Conservation (phyloP, 2,113 vertebrate species). For the Entomyzon cyanotis region DNA sequence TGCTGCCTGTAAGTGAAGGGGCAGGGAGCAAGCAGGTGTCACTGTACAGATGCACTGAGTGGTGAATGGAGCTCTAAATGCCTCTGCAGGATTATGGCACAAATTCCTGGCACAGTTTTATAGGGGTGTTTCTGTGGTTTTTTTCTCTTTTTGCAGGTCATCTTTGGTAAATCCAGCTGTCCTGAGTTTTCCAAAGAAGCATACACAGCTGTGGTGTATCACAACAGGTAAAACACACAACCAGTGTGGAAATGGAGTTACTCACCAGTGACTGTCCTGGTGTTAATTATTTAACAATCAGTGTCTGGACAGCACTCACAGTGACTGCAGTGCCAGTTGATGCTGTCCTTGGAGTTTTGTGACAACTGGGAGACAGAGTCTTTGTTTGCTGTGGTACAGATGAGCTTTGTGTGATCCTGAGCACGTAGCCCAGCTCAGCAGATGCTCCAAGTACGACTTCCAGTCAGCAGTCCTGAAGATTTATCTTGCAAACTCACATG, state of each 20-base stretch:
- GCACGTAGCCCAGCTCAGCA: not conserved
- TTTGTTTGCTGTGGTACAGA: not conserved
- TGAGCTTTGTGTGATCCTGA: not conserved
- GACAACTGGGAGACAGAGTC: not conserved
- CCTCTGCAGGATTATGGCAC: not conserved
- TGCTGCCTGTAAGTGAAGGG: not conserved
- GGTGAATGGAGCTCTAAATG: not conserved
- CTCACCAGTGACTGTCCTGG: not conserved
- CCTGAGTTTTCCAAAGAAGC: conserved; percentile 95
- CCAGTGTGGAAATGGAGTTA: not conserved
- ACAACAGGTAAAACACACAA: conserved; percentile 87
- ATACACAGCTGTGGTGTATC: conserved; percentile 96
- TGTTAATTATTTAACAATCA: not conserved
- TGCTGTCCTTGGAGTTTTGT: not conserved
- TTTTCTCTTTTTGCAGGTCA: conserved; percentile 80
- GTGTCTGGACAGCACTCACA: not conserved
- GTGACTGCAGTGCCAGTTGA: not conserved
- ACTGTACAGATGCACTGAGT: not conserved
- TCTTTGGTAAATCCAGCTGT: conserved; percentile 99
- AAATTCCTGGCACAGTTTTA: not conserved
- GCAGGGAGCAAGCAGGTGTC: not conserved
- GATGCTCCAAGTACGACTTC: not conserved
- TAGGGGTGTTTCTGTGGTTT: not conserved
- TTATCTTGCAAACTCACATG: not conserved
- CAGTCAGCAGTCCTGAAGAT: not conserved